phyloP scores from a whole-genome alignment of 2,797 vertebrate genomes.

The Setipinna tenuifilis region DNA sequence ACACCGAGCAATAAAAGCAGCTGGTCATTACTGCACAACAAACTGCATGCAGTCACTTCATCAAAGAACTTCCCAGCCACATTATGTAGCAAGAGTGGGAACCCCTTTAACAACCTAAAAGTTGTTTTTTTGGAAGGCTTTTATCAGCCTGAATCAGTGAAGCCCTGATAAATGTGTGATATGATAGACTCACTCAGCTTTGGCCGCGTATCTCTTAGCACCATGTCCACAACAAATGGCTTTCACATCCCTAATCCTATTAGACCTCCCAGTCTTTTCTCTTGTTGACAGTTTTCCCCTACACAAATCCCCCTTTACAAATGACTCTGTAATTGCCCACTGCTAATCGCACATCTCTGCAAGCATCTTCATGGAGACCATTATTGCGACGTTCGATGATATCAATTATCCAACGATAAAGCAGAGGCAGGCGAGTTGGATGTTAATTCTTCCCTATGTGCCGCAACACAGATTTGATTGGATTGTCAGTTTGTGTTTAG shows the following conservation, averaged over 20 bases:
- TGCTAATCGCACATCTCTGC: conserved; percentile 64
- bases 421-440: not conserved
- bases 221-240: conserved; percentile 36
- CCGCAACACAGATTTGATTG: conserved; percentile 34
- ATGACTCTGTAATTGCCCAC: conserved; percentile 65
- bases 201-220: conserved; percentile 15
- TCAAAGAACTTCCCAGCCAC: not conserved
- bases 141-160: not conserved
- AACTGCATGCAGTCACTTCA: not conserved
- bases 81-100: not conserved
- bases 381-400: conserved; percentile 42
- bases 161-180: not conserved
- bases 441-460: conserved; percentile 28
- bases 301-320: conserved; percentile 47
- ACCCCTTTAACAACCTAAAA: not conserved
- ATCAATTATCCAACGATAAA: conserved; percentile 32
- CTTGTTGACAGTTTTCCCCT: conserved; percentile 39
- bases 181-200: not conserved
- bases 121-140: not conserved
- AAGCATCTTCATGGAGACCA: conserved; percentile 35
- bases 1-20: not conserved
- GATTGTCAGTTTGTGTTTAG: conserved; percentile 42
- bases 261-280: conserved; percentile 45
- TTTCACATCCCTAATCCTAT: conserved; percentile 51
- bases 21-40: not conserved